Evolutionary conservation across 2,888 invertebrate species (phyloP), one percentile per base, ranked within the genome.

Genomic region (Trissonchulus latispiculum): DNA sequence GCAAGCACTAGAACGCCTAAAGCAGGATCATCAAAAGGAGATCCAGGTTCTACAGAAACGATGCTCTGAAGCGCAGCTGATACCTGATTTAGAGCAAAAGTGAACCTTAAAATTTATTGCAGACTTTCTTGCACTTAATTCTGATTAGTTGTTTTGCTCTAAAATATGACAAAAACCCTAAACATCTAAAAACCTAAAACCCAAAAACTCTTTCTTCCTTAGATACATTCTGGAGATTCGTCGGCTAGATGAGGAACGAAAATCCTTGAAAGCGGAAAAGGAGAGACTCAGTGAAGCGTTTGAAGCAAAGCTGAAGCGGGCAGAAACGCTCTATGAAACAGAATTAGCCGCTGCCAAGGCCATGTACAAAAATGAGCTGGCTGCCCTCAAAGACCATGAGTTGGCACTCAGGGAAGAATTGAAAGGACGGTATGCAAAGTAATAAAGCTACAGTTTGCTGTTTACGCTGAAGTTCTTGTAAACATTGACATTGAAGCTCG

Each of bases 1-100:
- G 72, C 78, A 79, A 70, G 80, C 82, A 0, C 72, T 82, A 66
- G 82, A 82, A 72, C 81, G 81, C 71, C 72, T 82, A 71, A 74
- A 80, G 1, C 77, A 82, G 72, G 82, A 82, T 61, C 82, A 82
- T 74, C 81, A 82, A 75, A 81, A 81, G 66, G 82, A 82, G 68
- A 83, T 82, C 69, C 79, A 81, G 73, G 72, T 79, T 3, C 70
- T 82, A 33, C 82, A 83, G 72, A 79, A 79, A 70, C 74, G 81
- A 28, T 80, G 81, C 62, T 79, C 80, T 0, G 80, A 80, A 66
- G 78, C 80, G 23, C 81, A 82, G 69, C 73, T 82, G 62, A 75
- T 82, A n/a, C 66, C 66, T 8, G 80, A 82, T 74, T 75, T 82
- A n/a, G 82, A 82, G 69, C 81, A 81, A 71, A 82, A 83, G 81